Conservation (phyloP, 2,888 invertebrate species). For the Philonicus albiceps region DNA sequence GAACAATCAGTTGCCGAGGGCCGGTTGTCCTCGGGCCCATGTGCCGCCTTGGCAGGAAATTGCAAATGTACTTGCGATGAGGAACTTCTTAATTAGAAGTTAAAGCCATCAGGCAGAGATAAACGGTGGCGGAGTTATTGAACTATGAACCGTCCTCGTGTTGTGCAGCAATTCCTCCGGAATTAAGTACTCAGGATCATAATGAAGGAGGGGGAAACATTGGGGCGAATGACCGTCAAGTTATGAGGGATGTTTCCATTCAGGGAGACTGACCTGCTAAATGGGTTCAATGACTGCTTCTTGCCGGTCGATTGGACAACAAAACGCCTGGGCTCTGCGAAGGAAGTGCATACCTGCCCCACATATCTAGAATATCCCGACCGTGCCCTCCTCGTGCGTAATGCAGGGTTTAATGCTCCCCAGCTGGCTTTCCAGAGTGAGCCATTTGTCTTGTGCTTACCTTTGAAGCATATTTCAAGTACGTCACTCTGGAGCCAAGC, state of each 20-base stretch:
- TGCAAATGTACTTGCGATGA: slow-evolving; percentile 10
- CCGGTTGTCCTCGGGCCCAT: not conserved
- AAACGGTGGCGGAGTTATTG: not conserved
- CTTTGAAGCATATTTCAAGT: slow-evolving; percentile 9
- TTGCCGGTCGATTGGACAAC: slow-evolving; percentile 30
- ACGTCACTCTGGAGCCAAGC: not conserved
- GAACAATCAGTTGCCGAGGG: not conserved
- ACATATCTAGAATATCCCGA: not conserved
- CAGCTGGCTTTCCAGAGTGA: not conserved
- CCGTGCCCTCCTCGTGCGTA: not conserved
- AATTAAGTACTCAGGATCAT: slow-evolving; percentile 14
- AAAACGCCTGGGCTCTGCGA: not conserved
- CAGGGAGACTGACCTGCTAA: slow-evolving; percentile 18
- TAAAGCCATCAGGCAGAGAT: slow-evolving; percentile 6
- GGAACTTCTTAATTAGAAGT: slow-evolving; percentile 18
- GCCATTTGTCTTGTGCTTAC: slow-evolving; percentile 12
- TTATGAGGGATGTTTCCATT: slow-evolving; percentile 34
- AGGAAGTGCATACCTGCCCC: slow-evolving; percentile 1
- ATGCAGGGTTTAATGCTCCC: slow-evolving; percentile 1
- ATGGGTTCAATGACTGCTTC: slow-evolving; percentile 37
- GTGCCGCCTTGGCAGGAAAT: not conserved
- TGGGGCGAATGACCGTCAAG: slow-evolving; percentile 23
- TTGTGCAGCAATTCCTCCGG: not conserved
- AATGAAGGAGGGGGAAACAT: not conserved
- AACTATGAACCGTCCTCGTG: not conserved